phyloP scores from a whole-genome alignment of 2,113 vertebrate genomes.

The Astur gentilis region DNA sequence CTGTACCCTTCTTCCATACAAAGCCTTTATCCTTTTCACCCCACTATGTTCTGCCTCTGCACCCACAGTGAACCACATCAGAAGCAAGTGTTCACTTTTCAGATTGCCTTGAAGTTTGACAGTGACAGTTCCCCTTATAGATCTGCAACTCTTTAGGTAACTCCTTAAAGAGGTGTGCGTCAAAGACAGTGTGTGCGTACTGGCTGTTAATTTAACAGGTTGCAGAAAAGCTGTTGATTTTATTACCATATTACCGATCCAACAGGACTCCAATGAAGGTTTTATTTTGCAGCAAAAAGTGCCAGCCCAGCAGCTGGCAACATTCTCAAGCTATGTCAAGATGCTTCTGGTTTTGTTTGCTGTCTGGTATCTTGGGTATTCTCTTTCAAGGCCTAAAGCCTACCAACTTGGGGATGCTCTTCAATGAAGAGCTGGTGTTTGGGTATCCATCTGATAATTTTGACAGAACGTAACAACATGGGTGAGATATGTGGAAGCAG shows the following conservation, averaged over 20 bases:
- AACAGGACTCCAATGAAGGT: background rate
- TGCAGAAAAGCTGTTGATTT: background rate
- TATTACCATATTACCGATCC: background rate
- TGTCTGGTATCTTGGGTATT: background rate
- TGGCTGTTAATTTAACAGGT: background rate
- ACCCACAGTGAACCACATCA: background rate
- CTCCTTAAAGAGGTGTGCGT: background rate
- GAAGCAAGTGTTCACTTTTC: background rate
- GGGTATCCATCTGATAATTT: background rate
- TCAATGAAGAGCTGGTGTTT: background rate
- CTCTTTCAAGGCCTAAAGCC: background rate
- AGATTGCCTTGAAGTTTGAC: background rate
- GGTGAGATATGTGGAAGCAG: background rate
- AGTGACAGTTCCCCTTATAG: background rate
- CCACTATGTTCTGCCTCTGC: background rate
- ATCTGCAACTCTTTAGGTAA: background rate
- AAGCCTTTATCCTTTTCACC: background rate
- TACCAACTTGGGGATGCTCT: background rate
- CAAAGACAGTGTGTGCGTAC: background rate
- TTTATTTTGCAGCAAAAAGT: slow-evolving; percentile 2
- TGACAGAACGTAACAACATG: background rate
- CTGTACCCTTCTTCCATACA: background rate
- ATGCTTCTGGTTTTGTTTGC: slow-evolving; percentile 12
- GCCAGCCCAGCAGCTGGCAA: background rate
- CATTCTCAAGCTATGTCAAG: background rate